These are phyloP conservation scores for Tachypleus tridentatus DNA, from an alignment of 1,140 invertebrate genomes.

Conservation along the genomic window DNA sequence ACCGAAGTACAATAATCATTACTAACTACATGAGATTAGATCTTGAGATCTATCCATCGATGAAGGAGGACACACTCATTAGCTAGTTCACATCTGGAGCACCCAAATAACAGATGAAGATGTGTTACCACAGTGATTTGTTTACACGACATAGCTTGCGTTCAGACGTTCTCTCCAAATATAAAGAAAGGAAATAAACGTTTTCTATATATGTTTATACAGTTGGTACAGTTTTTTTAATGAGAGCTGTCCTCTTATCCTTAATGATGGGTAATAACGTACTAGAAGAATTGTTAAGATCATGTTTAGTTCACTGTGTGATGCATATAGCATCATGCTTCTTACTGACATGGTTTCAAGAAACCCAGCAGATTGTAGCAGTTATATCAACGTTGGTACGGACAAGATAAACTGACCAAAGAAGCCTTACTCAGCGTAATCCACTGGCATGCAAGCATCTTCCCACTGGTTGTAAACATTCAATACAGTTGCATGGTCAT, in stretches of 20 bases:
- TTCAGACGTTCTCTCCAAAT: slow-evolving; percentile 63
- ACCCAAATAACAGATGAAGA: too few species aligned
- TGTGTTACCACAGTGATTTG: too few species aligned
- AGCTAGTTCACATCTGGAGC: too few species aligned
- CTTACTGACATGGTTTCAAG: slow-evolving; percentile 48
- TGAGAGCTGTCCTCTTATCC: slow-evolving; percentile 81
- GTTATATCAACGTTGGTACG: slow-evolving; percentile 61
- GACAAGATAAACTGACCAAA: slow-evolving; percentile 85
- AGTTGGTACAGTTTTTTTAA: slow-evolving; percentile 95
- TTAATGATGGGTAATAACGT: slow-evolving; percentile 96
- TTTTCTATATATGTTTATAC: slow-evolving; percentile 55
- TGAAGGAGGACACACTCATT: too few species aligned
- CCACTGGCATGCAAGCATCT: slow-evolving; percentile 56
- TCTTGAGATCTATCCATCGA: too few species aligned
- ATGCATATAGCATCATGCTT: slow-evolving; percentile 39
- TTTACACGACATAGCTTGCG: too few species aligned
- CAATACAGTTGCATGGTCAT: slow-evolving; percentile 90
- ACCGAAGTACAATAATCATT: too few species aligned
- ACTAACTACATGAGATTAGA: too few species aligned
- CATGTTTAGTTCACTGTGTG: slow-evolving; percentile 68
- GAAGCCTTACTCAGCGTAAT: slow-evolving; percentile 65
- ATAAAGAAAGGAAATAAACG: slow-evolving; percentile 94
- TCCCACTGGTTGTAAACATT: slow-evolving; percentile 86
- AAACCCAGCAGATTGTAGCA: slow-evolving; percentile 69
- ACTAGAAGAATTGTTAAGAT: slow-evolving; percentile 65